These are phyloP conservation scores for Tenrec ecaudatus DNA, from an alignment of 2,113 vertebrate genomes.

Conservation along the genomic window DNA sequence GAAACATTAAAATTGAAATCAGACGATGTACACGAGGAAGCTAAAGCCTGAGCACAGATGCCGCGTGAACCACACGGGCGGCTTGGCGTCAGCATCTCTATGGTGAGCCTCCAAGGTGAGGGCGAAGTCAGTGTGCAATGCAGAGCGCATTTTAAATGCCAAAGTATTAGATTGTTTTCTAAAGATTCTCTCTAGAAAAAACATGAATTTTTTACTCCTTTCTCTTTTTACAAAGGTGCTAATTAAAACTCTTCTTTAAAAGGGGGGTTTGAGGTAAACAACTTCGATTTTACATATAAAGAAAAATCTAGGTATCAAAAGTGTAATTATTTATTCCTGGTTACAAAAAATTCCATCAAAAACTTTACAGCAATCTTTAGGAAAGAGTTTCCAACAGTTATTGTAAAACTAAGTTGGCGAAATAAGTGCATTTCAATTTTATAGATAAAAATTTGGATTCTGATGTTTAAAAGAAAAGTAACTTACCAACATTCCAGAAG, in stretches of 20 bases:
- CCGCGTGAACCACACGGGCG: neutral
- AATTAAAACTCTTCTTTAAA: neutral
- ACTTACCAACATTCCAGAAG: neutral
- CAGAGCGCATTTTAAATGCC: slow-evolving; percentile 28
- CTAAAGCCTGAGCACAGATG: neutral
- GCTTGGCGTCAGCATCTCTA: neutral
- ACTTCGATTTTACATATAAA: neutral
- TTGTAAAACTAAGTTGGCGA: neutral
- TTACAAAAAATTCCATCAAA: neutral
- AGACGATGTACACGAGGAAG: neutral
- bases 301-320: neutral
- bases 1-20: slow-evolving; percentile 4
- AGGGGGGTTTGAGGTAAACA: neutral
- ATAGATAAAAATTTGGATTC: neutral
- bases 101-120: neutral
- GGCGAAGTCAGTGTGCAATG: neutral
- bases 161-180: neutral
- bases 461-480: neutral
- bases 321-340: neutral
- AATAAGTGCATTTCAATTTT: slow-evolving; percentile 50
- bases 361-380: neutral
- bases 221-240: neutral
- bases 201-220: neutral
- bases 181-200: slow-evolving; percentile 6
- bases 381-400: neutral